These are phyloP conservation scores for Zeugodacus cucurbitae DNA, from an alignment of 1,140 invertebrate genomes.

Conservation along the genomic window DNA sequence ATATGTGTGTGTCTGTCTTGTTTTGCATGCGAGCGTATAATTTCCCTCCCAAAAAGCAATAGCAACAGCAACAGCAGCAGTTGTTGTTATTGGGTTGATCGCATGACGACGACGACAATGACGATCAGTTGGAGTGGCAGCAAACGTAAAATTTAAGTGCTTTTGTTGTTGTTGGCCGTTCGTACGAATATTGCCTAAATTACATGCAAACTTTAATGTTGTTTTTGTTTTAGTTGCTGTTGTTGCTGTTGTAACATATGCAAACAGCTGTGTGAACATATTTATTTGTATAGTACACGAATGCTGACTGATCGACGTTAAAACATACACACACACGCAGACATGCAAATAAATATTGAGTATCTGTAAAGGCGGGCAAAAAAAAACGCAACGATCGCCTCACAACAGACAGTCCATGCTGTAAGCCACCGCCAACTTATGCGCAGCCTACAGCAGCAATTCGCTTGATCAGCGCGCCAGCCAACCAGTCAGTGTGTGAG, in stretches of 20 bases:
- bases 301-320: not conserved
- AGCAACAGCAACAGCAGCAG: not conserved
- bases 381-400: not conserved
- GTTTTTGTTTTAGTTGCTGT: not conserved
- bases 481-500: not conserved
- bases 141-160: slow-evolving; percentile 15
- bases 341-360: not conserved
- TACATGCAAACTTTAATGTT: not conserved
- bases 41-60: not conserved
- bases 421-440: not conserved
- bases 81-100: not conserved
- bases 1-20: not conserved
- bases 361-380: not conserved
- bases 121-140: slow-evolving; percentile 11
- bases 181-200: not conserved
- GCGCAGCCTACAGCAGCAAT: not conserved
- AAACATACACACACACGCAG: not conserved
- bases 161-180: not conserved
- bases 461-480: not conserved
- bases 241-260: not conserved
- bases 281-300: slow-evolving; percentile 15
- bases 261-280: slow-evolving; percentile 18
- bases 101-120: not conserved
- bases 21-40: not conserved
- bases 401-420: not conserved